Base-by-base conservation (phyloP, 1,140 invertebrate species). In the Ostrea denselamellosa region DNA sequence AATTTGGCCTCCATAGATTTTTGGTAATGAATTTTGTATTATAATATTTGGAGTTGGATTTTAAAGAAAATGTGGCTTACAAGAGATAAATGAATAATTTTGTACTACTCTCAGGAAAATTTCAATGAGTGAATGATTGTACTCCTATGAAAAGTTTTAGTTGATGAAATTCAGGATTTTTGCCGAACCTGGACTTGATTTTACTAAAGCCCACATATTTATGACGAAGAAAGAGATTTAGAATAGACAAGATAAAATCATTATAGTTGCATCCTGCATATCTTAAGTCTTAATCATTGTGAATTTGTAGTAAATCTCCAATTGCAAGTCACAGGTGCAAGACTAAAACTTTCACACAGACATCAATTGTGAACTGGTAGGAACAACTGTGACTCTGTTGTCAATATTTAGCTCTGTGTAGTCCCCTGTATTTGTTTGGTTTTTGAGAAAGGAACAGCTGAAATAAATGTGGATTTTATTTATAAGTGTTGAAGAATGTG, bases 201-300 rank as follows among this genome's bases (percentile, higher is more conserved):
- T 77, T 28, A 77, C 68, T 10, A 77, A 77, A 77, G 68, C 68
- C 68, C 68, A 28, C 68, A 77, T 34, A 34, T 77, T 77, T 77
- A 77, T 77, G 68, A 77, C 68, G 68, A 17, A 34, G 68, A 25
- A 77, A 77, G 25, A 77, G 68, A 77, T 77, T 77, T 77, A 34
- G 28, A 14, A 28, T 77, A 9, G 25, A 77, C 68, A 77, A 77
- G 68, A 77, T 77, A 77, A 77, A 77, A 77, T 77, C 68, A 77
- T 25, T 77, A 28, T 28, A 77, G 68, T 25, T 77, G 68, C 68
- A 77, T 34, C 28, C 25, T 77, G 68, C 68, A 77, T 77, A 28
- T 62, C 68, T 77, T 25, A 3, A n/a, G 56, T n/a, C 56, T 77
- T 77, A 34, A 77, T 77, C 68, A 77, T 77, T 34, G 22, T 12